Evolutionary conservation across 2,888 invertebrate species (phyloP).

Genomic region (Polymixis flavicincta): DNA sequence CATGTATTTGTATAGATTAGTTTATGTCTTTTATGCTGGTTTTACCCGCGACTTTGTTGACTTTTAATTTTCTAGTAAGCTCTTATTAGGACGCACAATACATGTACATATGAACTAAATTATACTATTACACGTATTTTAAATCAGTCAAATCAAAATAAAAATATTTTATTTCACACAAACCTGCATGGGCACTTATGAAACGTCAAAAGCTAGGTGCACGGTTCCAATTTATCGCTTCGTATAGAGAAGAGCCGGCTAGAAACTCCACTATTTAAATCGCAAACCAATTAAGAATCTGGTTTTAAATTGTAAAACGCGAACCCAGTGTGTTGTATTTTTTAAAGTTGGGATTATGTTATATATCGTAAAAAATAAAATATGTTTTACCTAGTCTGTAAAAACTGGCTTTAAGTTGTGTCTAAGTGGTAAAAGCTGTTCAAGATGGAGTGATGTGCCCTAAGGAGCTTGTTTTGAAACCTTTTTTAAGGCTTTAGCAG

Average conservation of each 20-base stretch:
- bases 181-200: no score
- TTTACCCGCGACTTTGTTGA: not conserved
- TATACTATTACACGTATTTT: not conserved
- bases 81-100: not conserved
- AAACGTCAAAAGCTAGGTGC: no score
- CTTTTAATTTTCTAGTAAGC: not conserved
- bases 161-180: no score
- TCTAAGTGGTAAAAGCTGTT: constrained; percentile 31
- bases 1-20: not conserved
- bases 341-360: not conserved
- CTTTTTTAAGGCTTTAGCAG: not conserved
- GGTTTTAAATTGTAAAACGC: not conserved
- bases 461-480: constrained; percentile 8
- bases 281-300: not conserved
- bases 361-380: not conserved
- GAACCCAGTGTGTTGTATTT: not conserved
- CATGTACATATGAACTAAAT: not conserved
- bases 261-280: no score
- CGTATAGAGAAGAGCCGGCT: no score
- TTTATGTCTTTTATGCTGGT: not conserved
- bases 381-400: not conserved
- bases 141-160: no score
- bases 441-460: not conserved
- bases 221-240: no score
- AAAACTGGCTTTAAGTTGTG: constrained; percentile 15